These are phyloP conservation scores for Mesocentrotus franciscanus DNA, from an alignment of 53 echinoderm and acorn worm genomes.

Conservation along the genomic window DNA sequence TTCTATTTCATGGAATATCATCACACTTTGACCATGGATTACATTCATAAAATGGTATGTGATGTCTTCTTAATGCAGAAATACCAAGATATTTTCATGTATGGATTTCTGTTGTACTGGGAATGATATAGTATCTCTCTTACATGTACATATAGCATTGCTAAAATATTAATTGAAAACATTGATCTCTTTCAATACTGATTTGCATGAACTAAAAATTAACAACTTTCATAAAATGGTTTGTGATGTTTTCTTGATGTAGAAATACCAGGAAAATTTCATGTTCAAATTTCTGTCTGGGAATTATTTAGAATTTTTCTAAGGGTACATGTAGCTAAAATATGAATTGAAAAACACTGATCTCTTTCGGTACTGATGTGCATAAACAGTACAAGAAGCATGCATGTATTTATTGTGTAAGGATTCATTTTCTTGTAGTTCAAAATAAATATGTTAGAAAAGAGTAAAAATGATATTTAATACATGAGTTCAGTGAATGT, in stretches of 20 bases:
- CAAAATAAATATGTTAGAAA: too few species aligned
- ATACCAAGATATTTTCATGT: not conserved
- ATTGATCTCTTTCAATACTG: not conserved
- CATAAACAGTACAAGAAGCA: not conserved
- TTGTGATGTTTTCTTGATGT: not conserved
- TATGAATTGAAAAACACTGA: not conserved
- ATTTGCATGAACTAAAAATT: not conserved
- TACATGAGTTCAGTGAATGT: not conserved
- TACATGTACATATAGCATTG: not conserved
- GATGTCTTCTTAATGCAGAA: not conserved
- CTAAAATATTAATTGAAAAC: not conserved
- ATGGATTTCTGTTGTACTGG: not conserved
- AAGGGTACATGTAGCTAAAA: not conserved
- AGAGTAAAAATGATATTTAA: too few species aligned
- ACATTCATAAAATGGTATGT: constrained; percentile 50
- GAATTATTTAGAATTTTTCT: not conserved
- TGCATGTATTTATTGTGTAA: not conserved
- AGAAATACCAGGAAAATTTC: not conserved
- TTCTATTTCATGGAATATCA: constrained; percentile 49
- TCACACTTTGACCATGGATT: constrained; percentile 52
- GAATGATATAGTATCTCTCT: not conserved
- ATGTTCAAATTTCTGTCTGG: not conserved
- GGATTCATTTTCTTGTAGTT: not conserved
- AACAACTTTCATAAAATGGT: constrained; percentile 39
- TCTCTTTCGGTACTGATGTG: not conserved